Evolutionary conservation across 1,140 invertebrate genomes (phyloP).

Genomic region (Temnothorax longispinosus): DNA sequence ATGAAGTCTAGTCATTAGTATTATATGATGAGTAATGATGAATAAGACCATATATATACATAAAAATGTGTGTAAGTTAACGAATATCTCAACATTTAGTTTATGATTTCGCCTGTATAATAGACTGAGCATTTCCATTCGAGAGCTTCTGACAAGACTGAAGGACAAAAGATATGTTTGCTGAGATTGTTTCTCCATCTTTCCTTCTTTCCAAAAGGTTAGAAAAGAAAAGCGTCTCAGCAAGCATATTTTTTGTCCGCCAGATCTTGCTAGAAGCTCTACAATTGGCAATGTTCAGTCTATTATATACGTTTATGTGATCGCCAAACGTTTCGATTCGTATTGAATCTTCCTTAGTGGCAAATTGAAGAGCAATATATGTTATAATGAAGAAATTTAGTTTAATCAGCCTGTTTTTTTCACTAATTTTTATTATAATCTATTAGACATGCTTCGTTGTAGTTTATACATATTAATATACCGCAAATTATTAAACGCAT

Average conservation of each 20-base stretch:
- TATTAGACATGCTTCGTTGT: not conserved
- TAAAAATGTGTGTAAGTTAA: too few relatives aligned
- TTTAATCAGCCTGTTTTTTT: not conserved
- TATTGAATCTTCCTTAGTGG: not conserved
- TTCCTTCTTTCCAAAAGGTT: too few relatives aligned
- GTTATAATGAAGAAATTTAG: not conserved
- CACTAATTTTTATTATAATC: not conserved
- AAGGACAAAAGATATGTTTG: too few relatives aligned
- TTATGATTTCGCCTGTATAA: not conserved
- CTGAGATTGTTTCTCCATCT: too few relatives aligned
- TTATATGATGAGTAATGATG: too few relatives aligned
- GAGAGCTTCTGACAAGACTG: too few relatives aligned
- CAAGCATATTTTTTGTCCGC: too few relatives aligned
- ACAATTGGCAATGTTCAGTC: too few relatives aligned
- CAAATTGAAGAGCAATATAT: not conserved
- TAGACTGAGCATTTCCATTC: too few relatives aligned
- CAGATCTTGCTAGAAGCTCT: too few relatives aligned
- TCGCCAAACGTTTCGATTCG: not conserved
- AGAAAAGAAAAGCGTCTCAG: too few relatives aligned
- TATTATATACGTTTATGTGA: not conserved
- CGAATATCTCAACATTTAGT: not conserved
- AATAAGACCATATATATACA: too few relatives aligned
- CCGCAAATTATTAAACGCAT: not conserved
- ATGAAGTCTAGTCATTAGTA: conserved; percentile 76
- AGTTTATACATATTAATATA: not conserved